phyloP scores from a whole-genome alignment of 2,113 vertebrate species.

The Coptodon bakossiorum region DNA sequence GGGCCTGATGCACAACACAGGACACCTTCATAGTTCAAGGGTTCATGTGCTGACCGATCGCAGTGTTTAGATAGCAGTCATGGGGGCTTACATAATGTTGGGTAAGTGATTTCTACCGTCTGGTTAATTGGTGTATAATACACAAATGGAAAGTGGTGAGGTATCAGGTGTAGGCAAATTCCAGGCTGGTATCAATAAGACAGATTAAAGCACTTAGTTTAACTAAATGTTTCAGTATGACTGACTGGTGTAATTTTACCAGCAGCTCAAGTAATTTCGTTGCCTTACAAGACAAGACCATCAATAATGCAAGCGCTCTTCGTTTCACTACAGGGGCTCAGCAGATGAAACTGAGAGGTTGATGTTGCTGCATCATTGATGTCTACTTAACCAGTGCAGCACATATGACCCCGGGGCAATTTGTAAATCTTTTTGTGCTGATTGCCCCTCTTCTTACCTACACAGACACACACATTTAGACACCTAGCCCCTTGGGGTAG shows the following conservation, averaged over 20 bases:
- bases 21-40: background rate
- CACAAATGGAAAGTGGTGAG: background rate
- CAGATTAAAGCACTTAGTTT: conserved; percentile 21
- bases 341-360: conserved; percentile 54
- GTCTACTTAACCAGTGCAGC: conserved; percentile 48
- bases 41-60: background rate
- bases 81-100: background rate
- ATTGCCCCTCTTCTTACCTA: conserved; percentile 6
- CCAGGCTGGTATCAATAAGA: background rate
- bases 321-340: conserved; percentile 41
- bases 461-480: background rate
- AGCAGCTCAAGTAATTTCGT: conserved; percentile 16
- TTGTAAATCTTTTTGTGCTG: conserved; percentile 32
- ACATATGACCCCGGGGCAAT: conserved; percentile 27
- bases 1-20: background rate
- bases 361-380: conserved; percentile 62
- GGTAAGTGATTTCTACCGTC: background rate
- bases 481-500: background rate
- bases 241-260: conserved; percentile 17
- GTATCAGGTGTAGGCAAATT: background rate
- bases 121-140: background rate
- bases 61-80: background rate
- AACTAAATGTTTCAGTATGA: conserved; percentile 33
- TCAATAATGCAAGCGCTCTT: conserved; percentile 56
- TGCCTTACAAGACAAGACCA: conserved; percentile 42